Conservation (phyloP, 2,113 vertebrate genomes). For the Chaetorhynchus papuensis region DNA sequence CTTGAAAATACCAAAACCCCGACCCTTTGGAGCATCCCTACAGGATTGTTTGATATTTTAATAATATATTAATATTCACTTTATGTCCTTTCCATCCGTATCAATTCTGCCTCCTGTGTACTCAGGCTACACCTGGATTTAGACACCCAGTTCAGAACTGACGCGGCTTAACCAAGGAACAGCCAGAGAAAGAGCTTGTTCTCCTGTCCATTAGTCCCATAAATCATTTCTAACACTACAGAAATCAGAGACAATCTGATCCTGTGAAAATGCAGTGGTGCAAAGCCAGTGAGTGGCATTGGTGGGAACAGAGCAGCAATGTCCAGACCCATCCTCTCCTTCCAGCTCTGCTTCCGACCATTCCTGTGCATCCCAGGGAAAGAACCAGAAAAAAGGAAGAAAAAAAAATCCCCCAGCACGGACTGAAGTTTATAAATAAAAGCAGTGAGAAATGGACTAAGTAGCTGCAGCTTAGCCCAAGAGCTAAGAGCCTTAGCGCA, state of each 20-base stretch:
- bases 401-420: fast-evolving
- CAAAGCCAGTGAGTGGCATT: neutral
- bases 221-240: neutral
- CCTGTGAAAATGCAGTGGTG: neutral
- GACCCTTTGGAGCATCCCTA: neutral
- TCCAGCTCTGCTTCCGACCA: fast-evolving
- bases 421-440: neutral
- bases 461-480: neutral
- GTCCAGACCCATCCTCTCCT: neutral
- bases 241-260: neutral
- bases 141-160: neutral
- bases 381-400: neutral
- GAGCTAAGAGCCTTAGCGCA: slow-evolving; percentile 32
- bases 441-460: neutral
- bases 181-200: neutral
- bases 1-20: neutral
- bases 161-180: neutral
- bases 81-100: neutral
- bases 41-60: neutral
- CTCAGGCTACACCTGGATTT: neutral
- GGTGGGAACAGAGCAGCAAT: neutral
- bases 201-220: neutral
- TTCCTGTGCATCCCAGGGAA: neutral
- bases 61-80: neutral
- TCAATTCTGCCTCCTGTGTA: neutral